Evolutionary conservation across 2,797 vertebrate genomes (phyloP).

Genomic region (Poecilia gillii): DNA sequence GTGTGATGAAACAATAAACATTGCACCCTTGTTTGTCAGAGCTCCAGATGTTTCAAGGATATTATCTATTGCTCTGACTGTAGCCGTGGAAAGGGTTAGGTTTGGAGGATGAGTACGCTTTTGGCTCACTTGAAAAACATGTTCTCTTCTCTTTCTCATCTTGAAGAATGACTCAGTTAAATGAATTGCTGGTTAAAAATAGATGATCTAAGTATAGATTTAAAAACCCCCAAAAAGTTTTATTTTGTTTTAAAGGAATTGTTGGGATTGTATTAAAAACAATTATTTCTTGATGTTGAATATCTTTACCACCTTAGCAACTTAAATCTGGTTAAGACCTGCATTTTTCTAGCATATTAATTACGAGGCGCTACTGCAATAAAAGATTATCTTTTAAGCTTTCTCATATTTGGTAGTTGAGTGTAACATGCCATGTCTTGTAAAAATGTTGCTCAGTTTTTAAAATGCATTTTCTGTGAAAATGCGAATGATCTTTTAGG

Average conservation of each 20-base stretch:
- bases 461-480: not conserved
- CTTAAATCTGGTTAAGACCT: not conserved
- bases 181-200: not conserved
- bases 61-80: not conserved
- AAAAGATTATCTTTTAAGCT: not conserved
- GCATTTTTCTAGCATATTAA: not conserved
- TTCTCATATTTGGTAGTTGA: not conserved
- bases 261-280: not conserved
- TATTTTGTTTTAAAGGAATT: not conserved
- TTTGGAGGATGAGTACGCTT: not conserved
- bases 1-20: not conserved
- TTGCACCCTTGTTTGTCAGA: not conserved
- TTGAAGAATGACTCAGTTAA: not conserved
- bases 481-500: not conserved
- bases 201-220: not conserved
- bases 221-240: not conserved
- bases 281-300: not conserved
- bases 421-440: not conserved
- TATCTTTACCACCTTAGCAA: not conserved
- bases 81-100: not conserved
- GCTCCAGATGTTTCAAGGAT: not conserved
- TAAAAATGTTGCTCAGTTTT: not conserved
- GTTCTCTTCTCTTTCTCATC: not conserved
- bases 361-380: not conserved
- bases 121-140: not conserved